Evolutionary conservation across 2,888 invertebrate species (phyloP).

Genomic region (Pedicia rivosa): DNA sequence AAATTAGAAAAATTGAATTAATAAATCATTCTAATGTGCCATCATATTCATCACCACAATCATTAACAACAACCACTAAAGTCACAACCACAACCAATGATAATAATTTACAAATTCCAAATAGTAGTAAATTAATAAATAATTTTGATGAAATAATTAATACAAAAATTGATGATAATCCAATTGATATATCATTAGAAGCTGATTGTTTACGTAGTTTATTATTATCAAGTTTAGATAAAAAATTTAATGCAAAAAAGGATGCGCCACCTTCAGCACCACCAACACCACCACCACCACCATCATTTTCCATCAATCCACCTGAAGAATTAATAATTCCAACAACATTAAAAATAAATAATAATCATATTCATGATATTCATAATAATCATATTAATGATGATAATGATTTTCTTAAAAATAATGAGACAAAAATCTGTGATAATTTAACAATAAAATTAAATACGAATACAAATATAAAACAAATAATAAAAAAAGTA

Average conservation of each 20-base stretch:
- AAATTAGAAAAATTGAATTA: no score
- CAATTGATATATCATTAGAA: slow-evolving; percentile 11
- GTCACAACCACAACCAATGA: neutral
- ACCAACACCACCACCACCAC: neutral
- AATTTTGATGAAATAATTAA: neutral
- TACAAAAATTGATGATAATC: neutral
- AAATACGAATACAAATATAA: no score
- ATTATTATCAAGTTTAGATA: slow-evolving; percentile 19
- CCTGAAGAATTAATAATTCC: no score
- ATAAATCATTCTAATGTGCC: neutral
- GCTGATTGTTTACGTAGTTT: slow-evolving; percentile 18
- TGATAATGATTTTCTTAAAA: no score
- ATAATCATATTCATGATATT: no score
- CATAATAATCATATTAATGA: neutral
- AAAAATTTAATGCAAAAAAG: slow-evolving; percentile 5
- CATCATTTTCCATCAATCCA: neutral
- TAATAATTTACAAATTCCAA: no score
- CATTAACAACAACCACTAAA: neutral
- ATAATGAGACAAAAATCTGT: neutral
- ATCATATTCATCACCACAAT: neutral
- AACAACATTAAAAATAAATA: no score
- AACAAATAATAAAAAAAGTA: no score
- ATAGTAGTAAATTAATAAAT: no score
- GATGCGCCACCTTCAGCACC: neutral
- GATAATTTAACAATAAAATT: neutral